Evolutionary conservation across 2,113 vertebrate genomes (phyloP).

Genomic region (Pygoscelis antarcticus): DNA sequence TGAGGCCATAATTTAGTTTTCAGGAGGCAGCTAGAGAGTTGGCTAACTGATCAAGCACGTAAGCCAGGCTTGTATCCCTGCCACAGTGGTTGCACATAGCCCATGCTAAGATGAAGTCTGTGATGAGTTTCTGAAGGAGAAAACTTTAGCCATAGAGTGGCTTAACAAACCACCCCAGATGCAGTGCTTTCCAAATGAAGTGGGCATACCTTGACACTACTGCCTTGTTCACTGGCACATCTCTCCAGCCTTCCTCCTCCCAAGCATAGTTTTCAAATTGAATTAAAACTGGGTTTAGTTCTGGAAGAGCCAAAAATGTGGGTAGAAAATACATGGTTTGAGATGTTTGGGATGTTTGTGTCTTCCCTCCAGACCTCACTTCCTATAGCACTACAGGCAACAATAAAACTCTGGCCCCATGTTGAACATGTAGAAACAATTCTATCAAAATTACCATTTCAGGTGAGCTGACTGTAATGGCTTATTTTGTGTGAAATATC

Average conservation of each 20-base stretch:
- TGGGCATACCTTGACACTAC: background rate
- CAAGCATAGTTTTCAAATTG: background rate
- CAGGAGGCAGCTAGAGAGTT: background rate
- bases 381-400: background rate
- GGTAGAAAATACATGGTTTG: background rate
- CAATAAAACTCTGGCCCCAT: background rate
- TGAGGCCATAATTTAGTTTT: background rate
- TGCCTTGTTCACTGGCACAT: background rate
- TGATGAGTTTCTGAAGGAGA: background rate
- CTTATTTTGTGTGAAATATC: background rate
- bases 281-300: background rate
- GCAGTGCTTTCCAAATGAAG: background rate
- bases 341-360: background rate
- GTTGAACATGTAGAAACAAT: background rate
- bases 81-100: background rate
- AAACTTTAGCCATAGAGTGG: background rate
- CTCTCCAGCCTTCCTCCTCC: background rate
- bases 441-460: background rate
- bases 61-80: background rate
- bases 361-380: background rate
- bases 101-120: rapidly evolving
- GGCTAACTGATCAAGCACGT: background rate
- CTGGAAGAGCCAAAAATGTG: background rate
- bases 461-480: background rate
- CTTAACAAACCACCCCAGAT: background rate